Percentiles rank a stretch among this genome's conserved stretches.
Conservation (phyloP, 1,140 invertebrate genomes). For the Brachionus paranguensis region DNA sequence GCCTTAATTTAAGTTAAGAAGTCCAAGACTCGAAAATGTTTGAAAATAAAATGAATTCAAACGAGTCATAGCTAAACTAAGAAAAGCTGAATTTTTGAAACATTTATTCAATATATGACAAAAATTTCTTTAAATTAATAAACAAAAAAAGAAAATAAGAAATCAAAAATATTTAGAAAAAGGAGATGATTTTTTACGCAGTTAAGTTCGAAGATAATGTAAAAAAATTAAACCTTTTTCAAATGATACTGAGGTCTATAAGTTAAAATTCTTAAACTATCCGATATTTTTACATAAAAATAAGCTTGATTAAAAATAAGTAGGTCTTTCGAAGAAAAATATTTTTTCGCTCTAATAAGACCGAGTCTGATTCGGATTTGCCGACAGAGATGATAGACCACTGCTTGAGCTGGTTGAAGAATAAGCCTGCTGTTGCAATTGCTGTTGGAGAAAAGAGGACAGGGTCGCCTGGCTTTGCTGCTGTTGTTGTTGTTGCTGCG, state of each 20-base stretch:
- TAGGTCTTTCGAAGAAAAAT: conserved; percentile 16
- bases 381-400: background rate
- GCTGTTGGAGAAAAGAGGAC: background rate
- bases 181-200: background rate
- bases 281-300: conserved; percentile 29
- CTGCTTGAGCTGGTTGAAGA: background rate
- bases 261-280: conserved; percentile 25
- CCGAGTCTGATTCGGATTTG: conserved; percentile 7
- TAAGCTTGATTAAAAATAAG: conserved; percentile 10
- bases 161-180: background rate
- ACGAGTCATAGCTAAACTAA: too few relatives aligned
- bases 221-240: conserved; percentile 2
- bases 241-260: background rate
- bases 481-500: background rate
- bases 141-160: conserved; percentile 28
- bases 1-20: too few relatives aligned
- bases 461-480: background rate
- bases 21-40: background rate
- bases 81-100: background rate
- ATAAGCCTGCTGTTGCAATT: conserved; percentile 11
- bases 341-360: background rate
- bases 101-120: conserved; percentile 30
- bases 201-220: background rate
- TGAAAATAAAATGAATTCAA: background rate
- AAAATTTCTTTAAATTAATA: conserved; percentile 35